These are phyloP conservation scores for Condylura cristata DNA, from an alignment of 2,113 vertebrate species.

Conservation along the genomic window DNA sequence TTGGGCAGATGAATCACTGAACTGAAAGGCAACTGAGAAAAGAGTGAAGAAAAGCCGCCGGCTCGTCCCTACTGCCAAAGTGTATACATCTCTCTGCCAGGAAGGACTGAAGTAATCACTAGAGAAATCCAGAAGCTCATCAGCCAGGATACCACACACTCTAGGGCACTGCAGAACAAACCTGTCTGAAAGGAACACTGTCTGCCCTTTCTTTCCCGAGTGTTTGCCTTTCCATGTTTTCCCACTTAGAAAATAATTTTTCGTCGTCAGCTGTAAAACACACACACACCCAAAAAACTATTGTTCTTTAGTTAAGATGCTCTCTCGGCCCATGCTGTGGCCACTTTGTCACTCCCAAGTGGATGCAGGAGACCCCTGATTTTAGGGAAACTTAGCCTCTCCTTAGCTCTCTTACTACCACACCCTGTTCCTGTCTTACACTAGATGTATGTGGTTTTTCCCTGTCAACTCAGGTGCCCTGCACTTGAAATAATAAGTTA, in stretches of 20 bases:
- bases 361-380: not conserved
- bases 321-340: not conserved
- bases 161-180: not conserved
- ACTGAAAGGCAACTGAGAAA: not conserved
- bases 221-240: not conserved
- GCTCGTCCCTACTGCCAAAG: not conserved
- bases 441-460: not conserved
- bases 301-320: not conserved
- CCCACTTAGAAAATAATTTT: not conserved
- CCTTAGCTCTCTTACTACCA: not conserved
- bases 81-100: not conserved
- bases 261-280: too few species aligned
- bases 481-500: not conserved
- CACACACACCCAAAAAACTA: too few species aligned
- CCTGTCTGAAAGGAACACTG: not conserved
- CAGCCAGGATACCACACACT: not conserved
- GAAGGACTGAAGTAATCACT: not conserved
- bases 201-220: too few species aligned
- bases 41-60: not conserved
- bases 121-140: not conserved
- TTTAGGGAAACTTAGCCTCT: not conserved
- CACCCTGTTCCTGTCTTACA: not conserved
- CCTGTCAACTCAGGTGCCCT: not conserved
- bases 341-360: too few species aligned
- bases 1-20: not conserved